Evolutionary conservation across 2,888 invertebrate genomes (phyloP), one percentile per base, ranked within the genome.

Genomic region (Cryptophagus acutangulus): DNA sequence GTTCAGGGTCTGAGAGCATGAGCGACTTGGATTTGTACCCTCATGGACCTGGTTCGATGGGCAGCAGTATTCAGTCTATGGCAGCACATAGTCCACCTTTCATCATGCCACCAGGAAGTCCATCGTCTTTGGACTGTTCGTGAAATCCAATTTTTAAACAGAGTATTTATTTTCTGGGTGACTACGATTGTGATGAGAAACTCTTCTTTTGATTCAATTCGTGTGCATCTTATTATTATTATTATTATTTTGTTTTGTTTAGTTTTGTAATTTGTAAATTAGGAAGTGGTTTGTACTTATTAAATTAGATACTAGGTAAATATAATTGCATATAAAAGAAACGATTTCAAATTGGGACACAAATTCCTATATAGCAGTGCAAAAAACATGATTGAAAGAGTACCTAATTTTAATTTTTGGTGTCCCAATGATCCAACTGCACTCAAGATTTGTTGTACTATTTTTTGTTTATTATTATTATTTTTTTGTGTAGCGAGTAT

Each of bases 81-180:
- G 77, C 81, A 36, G 76, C 82, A 36, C 82, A 82, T 72, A 82
- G 82, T 63, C 82, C 82, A 18, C 77, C 80, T 12, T 82, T 81
- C 71, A 79, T 81, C 69, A 74, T 82, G 40, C 81, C 81, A 58
- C 74, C 75, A 9, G 79, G 79, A 45, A 83, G 82, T 62, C 83
- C 84, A 9, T 81, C 81, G 54, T 81, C 82, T 14, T 74, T 85
- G 68, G 85, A 84, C 63, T 84, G 84, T 66, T 77, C 82, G 73
- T 82, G 81, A 81, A n/a, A n/a, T n/a, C n/a, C n/a, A n/a, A n/a
- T n/a, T n/a, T n/a, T n/a, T 37, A 38, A 38, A 37, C 39, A 25
- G 40, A 38, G 41, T 54, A 52, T 48, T 51, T 50, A 50, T 48
- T 44, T 45, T 26, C 28, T 9, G 39, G 49, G 55, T 51, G 52